These are phyloP conservation scores for Proisotoma minuta DNA, from an alignment of 2,888 invertebrate species.

Conservation along the genomic window DNA sequence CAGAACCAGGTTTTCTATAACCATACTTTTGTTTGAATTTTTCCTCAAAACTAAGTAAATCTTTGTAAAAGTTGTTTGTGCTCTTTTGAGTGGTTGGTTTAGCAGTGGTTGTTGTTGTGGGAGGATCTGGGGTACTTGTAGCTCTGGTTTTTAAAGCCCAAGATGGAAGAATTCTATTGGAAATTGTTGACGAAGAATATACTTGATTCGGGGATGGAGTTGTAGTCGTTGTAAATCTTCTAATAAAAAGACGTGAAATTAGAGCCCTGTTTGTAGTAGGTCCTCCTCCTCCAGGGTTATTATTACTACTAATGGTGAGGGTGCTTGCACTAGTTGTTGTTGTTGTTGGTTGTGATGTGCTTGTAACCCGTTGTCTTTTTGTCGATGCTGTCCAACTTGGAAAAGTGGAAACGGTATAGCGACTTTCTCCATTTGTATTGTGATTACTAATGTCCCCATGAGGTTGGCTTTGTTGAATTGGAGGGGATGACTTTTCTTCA, in stretches of 20 bases:
- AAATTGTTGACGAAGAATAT: not conserved
- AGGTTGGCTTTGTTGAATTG: not conserved
- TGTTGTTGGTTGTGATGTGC: conserved; percentile 28
- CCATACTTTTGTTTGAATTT: conserved; percentile 29
- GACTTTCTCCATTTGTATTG: not conserved
- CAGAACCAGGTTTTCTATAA: not conserved
- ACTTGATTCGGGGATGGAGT: conserved; percentile 3
- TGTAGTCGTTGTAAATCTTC: conserved; percentile 37
- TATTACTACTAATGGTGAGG: not conserved
- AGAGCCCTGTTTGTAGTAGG: conserved; percentile 32
- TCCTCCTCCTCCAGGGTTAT: not conserved
- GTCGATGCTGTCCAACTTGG: not conserved
- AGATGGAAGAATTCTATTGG: conserved; percentile 14
- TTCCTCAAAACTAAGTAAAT: conserved; percentile 27
- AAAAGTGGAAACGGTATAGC: not conserved
- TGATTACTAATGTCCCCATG: not conserved
- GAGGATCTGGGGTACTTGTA: conserved; percentile 5
- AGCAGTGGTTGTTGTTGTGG: not conserved
- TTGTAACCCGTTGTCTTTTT: conserved; percentile 5
- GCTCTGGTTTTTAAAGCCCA: conserved; percentile 19
- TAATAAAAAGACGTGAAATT: conserved; percentile 40
- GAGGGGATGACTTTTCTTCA: not conserved
- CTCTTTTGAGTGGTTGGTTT: conserved; percentile 11
- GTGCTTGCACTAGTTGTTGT: conserved; percentile 7
- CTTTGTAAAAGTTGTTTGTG: conserved; percentile 13